A percentile compares a stretch with the other conserved stretches of the same genome.
Evolutionary conservation across 2,888 invertebrate genomes (phyloP).

Genomic region (Stictocephala bisonia): DNA sequence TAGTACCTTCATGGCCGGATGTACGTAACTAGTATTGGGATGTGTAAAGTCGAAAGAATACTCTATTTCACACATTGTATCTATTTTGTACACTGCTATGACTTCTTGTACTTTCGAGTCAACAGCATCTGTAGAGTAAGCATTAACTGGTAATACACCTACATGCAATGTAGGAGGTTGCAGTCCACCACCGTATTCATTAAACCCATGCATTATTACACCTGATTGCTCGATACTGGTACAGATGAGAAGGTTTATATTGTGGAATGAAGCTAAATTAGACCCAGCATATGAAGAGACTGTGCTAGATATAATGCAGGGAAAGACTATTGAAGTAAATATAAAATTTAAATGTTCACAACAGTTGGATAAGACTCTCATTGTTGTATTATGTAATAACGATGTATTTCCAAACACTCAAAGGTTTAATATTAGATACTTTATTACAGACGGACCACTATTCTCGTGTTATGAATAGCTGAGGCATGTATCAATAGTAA

Average conservation of each 20-base stretch:
- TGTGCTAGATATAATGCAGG: too few species aligned
- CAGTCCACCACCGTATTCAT: conserved; percentile 4
- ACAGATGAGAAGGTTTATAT: too few species aligned
- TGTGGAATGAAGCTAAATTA: too few species aligned
- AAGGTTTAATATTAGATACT: too few species aligned
- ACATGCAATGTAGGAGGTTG: conserved; percentile 26
- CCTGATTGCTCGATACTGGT: conserved; percentile 4
- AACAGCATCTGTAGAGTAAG: neutral
- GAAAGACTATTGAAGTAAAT: neutral
- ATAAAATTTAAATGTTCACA: neutral
- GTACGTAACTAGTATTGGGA: neutral
- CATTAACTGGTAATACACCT: neutral
- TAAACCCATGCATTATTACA: neutral
- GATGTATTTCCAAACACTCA: too few species aligned
- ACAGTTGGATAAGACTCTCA: neutral
- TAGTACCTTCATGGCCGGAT: conserved; percentile 4
- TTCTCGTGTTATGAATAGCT: too few species aligned
- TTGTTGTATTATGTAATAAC: neutral
- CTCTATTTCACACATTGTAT: neutral
- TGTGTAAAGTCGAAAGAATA: conserved; percentile 2
- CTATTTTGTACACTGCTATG: neutral
- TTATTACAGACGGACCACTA: too few species aligned
- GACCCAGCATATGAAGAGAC: neutral
- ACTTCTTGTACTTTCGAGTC: conserved; percentile 11
- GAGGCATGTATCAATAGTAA: too few species aligned